Conservation (phyloP, 37 sponge, comb jelly and placozoan species). For the Oscarella lobularis region DNA sequence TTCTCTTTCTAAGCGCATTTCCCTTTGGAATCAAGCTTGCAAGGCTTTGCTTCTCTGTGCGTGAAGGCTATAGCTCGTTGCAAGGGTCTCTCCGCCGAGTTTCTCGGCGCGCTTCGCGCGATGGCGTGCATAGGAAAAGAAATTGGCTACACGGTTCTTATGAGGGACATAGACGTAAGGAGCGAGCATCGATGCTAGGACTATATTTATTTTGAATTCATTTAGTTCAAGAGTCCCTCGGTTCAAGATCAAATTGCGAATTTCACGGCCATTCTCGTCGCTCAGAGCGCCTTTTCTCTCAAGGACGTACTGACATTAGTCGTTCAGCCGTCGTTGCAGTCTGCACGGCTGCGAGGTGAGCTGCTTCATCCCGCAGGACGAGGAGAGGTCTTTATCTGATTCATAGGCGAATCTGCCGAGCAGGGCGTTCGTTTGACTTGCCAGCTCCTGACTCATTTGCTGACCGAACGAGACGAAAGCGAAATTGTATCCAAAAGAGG, state of each 20-base stretch:
- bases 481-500: not conserved
- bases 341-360: not conserved
- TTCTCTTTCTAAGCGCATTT: no score
- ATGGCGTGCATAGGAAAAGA: not conserved
- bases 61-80: not conserved
- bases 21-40: not conserved
- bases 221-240: not conserved
- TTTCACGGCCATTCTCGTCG: not conserved
- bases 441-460: not conserved
- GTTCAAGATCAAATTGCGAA: not conserved
- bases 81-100: not conserved
- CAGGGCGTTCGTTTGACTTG: not conserved
- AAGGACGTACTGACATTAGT: not conserved
- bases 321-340: not conserved
- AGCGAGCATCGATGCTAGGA: not conserved
- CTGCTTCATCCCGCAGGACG: no score
- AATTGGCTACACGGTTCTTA: not conserved
- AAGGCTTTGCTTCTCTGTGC: not conserved
- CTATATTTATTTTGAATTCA: not conserved
- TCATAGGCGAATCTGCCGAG: not conserved
- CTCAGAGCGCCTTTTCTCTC: not conserved
- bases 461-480: not conserved
- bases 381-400: no score
- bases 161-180: not conserved
- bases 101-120: not conserved